Evolutionary conservation across 2,888 invertebrate genomes (phyloP).

Genomic region (Microdon myrmicae): DNA sequence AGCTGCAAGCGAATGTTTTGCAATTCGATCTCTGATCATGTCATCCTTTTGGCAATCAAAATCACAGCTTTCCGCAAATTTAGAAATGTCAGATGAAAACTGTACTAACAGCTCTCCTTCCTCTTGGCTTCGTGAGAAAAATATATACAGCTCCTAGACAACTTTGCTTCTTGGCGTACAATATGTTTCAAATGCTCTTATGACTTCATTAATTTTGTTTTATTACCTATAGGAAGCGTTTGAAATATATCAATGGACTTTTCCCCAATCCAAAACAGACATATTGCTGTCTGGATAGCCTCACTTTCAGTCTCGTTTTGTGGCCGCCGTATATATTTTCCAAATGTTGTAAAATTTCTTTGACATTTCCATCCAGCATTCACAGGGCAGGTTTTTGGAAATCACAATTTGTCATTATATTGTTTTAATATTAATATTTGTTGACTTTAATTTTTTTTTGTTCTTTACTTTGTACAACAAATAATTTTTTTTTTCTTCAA

Average conservation of each 20-base stretch:
- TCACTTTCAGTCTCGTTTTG: background rate
- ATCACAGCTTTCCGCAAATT: background rate
- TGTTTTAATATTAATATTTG: no score
- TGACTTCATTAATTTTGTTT: background rate
- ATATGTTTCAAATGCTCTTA: background rate
- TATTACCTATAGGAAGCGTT: background rate
- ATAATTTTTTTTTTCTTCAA: no score
- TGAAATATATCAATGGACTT: constrained; percentile 3
- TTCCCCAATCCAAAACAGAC: constrained; percentile 1
- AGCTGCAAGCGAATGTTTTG: background rate
- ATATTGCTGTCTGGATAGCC: background rate
- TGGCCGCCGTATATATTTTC: background rate
- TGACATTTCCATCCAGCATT: no score
- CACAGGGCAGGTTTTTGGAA: no score
- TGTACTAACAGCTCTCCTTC: background rate
- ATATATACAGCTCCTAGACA: background rate
- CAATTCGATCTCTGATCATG: background rate
- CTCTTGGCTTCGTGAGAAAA: background rate
- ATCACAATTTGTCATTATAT: no score
- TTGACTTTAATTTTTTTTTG: no score
- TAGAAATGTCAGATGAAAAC: background rate
- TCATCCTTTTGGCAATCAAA: background rate
- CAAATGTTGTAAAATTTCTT: no score
- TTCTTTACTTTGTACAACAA: no score
- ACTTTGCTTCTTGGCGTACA: background rate